Evolutionary conservation across 23 tunicate genomes (phyloP), one percentile per base, ranked within the genome.

Genomic region (Clavelina lepadiformis): DNA sequence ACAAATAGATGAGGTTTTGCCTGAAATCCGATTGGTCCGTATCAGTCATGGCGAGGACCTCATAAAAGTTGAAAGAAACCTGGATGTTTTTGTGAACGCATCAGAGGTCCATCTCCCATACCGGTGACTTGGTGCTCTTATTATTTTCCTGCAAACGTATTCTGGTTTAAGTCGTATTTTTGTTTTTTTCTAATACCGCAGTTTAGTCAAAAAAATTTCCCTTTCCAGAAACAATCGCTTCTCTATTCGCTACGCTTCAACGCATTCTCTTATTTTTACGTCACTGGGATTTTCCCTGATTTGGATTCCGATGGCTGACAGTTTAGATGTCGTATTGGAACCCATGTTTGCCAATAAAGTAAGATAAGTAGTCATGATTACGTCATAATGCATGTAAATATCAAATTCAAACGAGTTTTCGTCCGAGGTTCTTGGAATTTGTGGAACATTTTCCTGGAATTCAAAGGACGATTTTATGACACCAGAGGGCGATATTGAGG

Each of bases 381-480:
- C 36, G 35, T 26, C 65, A 29, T 5, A 29, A 28, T 58, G 8
- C 8, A 15, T 41, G 49, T 15, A 41, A 41, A 41, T 41, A 41
- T 15, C 49, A 8, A 11, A 15, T 8, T 15, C 49, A 41, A 15
- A 41, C 49, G 15, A 11, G 7, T 33, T 58, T 22, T 57, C 28
- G 67, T 0, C 8, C 8, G 23, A 81, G 88, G 80, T 81, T 4
- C 23, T 65, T 23, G 94, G 94, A 20, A 18, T 85, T 3, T 85
- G 94, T 49, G 94, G 94, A 53, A 85, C 83, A n/a, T 85, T 28
- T 51, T 70, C 33, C 49, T 85, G 94, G 94, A 85, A 85, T 53
- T 15, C 66, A 1, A 58, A 71, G 28, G 94, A 85, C 57, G 94
- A 85, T 28, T 62, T 77, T 36, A 38, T 44, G 55, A 85, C 94